Evolutionary conservation across 2,888 invertebrate species (phyloP).

Genomic region (Cloeon dipterum): DNA sequence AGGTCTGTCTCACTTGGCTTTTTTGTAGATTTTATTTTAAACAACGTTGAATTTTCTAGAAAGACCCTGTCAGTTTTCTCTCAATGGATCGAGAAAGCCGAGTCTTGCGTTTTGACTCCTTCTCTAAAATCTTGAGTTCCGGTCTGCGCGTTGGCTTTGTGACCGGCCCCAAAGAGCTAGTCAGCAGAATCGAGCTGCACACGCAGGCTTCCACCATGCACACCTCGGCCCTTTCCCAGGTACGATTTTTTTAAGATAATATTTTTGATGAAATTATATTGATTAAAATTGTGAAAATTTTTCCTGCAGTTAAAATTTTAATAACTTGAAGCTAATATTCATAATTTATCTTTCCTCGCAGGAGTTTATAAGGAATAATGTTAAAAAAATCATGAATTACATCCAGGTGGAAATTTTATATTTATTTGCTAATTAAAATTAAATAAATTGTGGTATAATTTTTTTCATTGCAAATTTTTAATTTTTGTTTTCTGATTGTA

Average conservation of each 20-base stretch:
- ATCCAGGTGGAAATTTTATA: too few species aligned
- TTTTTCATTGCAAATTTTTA: too few species aligned
- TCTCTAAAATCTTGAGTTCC: slow-evolving; percentile 47
- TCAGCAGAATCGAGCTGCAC: slow-evolving; percentile 39
- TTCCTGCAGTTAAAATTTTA: too few species aligned
- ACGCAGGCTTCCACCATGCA: slow-evolving; percentile 44
- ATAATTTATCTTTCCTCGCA: too few species aligned
- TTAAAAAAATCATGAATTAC: too few species aligned
- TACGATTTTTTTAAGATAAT: slow-evolving; percentile 13
- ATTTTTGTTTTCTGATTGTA: too few species aligned
- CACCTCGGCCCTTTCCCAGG: slow-evolving; percentile 39
- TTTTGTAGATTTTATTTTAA: background rate
- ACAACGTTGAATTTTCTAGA: slow-evolving; percentile 13
- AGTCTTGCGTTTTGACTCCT: slow-evolving; percentile 51
- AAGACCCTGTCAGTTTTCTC: slow-evolving; percentile 37
- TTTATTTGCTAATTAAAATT: too few species aligned
- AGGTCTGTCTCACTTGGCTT: slow-evolving; percentile 19
- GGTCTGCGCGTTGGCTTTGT: slow-evolving; percentile 51
- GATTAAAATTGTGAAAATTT: too few species aligned
- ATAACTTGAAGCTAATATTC: too few species aligned
- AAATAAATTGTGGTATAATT: too few species aligned
- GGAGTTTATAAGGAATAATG: too few species aligned
- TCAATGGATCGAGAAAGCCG: slow-evolving; percentile 52
- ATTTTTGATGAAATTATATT: too few species aligned
- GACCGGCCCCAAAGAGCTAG: slow-evolving; percentile 40